Percentiles rank a stretch among this genome's conserved stretches.
These are phyloP conservation scores for Ligdia adustata DNA, from an alignment of 2,888 invertebrate genomes.

Conservation along the genomic window DNA sequence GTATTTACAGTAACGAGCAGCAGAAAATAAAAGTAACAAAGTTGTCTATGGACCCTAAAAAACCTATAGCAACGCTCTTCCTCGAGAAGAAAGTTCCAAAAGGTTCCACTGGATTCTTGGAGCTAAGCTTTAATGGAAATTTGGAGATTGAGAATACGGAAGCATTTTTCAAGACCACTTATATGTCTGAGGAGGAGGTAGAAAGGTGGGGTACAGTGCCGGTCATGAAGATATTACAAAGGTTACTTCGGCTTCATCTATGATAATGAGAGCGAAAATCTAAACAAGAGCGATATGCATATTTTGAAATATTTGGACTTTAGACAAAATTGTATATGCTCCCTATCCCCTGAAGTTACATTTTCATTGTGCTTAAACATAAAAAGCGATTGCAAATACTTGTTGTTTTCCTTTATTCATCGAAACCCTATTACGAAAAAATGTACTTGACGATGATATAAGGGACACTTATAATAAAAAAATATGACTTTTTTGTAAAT, in stretches of 20 bases:
- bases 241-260: conserved; percentile 13
- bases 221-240: conserved; percentile 18
- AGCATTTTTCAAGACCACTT: conserved; percentile 88
- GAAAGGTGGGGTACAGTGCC: conserved; percentile 63
- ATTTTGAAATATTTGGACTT: no score
- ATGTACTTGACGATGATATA: no score
- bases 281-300: not conserved
- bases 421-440: no score
- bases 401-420: no score
- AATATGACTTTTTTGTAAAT: no score
- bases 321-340: no score
- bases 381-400: not conserved
- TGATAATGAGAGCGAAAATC: conserved; percentile 17
- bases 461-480: no score
- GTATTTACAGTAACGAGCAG: conserved; percentile 19
- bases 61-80: conserved; percentile 84
- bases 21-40: conserved; percentile 51
- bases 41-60: conserved; percentile 82
- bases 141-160: conserved; percentile 86
- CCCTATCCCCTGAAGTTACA: not conserved
- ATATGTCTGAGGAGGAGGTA: conserved; percentile 70
- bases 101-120: conserved; percentile 84
- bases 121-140: conserved; percentile 86
- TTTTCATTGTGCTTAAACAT: conserved; percentile 2
- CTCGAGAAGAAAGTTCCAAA: conserved; percentile 83